phyloP scores from a whole-genome alignment of 2,888 invertebrate genomes.

The Acleris cristana region DNA sequence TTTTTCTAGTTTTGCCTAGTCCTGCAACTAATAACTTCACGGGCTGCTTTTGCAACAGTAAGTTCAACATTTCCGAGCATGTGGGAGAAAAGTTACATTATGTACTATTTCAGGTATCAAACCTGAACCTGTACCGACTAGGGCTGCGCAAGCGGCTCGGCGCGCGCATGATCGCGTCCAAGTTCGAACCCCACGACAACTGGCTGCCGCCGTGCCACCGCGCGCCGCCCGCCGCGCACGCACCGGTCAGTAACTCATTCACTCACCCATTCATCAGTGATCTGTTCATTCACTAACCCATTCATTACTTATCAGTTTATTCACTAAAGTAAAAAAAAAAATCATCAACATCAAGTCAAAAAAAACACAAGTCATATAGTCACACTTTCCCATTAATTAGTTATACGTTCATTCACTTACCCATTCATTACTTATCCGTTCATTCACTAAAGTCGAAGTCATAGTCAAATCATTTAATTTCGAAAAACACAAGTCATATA shows the following conservation, averaged over 20 bases:
- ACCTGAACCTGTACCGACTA: slow-evolving; percentile 96
- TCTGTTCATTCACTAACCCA: neutral
- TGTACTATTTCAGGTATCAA: slow-evolving; percentile 85
- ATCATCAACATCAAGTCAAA: too few relatives aligned
- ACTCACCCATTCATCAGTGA: neutral
- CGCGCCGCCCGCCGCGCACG: slow-evolving; percentile 85
- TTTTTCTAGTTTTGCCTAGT: too few relatives aligned
- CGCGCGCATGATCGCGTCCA: slow-evolving; percentile 98
- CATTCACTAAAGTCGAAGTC: too few relatives aligned
- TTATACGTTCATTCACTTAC: neutral
- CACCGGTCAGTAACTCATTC: slow-evolving; percentile 31
- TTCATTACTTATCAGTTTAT: neutral
- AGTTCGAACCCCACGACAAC: slow-evolving; percentile 99
- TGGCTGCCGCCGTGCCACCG: slow-evolving; percentile 99
- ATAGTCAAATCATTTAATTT: too few relatives aligned
- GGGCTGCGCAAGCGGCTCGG: slow-evolving; percentile 95
- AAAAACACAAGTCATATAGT: too few relatives aligned
- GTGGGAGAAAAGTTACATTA: too few relatives aligned
- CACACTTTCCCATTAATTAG: too few relatives aligned
- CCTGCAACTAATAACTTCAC: too few relatives aligned
- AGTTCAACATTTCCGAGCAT: too few relatives aligned
- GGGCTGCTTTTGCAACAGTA: too few relatives aligned
- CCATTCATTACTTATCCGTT: neutral
- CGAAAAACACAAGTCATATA: too few relatives aligned
- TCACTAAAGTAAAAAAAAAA: too few relatives aligned